These are phyloP conservation scores for Drosophila setosimentum DNA, from an alignment of 2,888 invertebrate genomes.

Conservation along the genomic window DNA sequence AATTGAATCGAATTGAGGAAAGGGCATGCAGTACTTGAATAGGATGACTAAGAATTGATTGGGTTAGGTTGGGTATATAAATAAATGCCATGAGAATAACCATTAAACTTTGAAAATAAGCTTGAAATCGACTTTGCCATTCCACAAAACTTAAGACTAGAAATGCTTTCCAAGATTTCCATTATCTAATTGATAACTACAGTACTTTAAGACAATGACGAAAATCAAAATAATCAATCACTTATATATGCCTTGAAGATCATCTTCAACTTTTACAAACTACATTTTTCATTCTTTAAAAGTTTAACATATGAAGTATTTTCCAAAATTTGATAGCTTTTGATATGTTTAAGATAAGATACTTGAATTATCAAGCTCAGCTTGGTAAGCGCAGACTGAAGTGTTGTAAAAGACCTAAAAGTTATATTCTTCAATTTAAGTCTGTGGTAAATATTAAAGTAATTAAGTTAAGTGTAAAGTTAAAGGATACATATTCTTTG, in stretches of 20 bases:
- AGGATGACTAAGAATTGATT: background rate
- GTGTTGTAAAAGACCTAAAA: no score
- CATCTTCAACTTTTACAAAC: background rate
- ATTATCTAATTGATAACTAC: background rate
- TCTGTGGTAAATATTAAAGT: background rate
- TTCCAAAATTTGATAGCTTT: background rate
- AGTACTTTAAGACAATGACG: background rate
- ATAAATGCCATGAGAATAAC: background rate
- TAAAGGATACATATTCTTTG: background rate
- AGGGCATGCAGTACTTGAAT: background rate
- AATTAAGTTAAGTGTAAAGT: slow-evolving; percentile 5
- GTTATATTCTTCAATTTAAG: no score
- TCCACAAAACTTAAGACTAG: background rate
- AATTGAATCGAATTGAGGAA: slow-evolving; percentile 10
- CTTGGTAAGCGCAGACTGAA: background rate
- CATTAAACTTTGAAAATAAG: background rate
- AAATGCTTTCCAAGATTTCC: background rate
- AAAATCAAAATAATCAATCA: background rate
- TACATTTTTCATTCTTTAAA: background rate
- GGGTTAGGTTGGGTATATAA: background rate
- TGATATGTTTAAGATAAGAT: background rate
- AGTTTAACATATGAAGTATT: background rate
- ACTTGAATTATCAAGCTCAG: background rate
- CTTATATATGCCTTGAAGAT: background rate
- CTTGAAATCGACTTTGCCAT: background rate